Conservation (phyloP, 2,888 invertebrate species). For the Nudaria mundana region DNA sequence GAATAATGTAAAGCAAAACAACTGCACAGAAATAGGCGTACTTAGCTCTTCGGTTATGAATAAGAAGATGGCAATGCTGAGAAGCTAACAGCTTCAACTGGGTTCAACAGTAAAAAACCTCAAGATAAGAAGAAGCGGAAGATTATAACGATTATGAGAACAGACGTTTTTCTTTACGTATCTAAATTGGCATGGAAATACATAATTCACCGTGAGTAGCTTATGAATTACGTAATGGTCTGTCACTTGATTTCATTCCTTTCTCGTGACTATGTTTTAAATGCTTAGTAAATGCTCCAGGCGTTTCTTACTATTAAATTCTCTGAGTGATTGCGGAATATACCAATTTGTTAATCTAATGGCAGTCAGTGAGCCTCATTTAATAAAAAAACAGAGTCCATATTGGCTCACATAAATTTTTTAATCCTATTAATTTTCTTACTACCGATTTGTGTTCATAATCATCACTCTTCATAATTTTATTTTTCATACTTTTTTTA, state of each 20-base stretch:
- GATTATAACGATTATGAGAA: slow-evolving; percentile 1
- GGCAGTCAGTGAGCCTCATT: too few species aligned
- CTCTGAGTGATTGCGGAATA: not conserved
- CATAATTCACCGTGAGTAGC: slow-evolving; percentile 23
- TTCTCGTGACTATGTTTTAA: slow-evolving; percentile 35
- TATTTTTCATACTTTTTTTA: too few species aligned
- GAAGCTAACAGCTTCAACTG: not conserved
- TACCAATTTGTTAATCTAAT: not conserved
- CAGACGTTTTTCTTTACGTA: slow-evolving; percentile 7
- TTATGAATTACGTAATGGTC: slow-evolving; percentile 29
- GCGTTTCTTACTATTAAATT: not conserved
- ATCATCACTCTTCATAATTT: too few species aligned
- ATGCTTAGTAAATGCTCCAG: not conserved
- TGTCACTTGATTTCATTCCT: slow-evolving; percentile 41
- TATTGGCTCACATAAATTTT: too few species aligned
- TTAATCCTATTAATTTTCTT: too few species aligned
- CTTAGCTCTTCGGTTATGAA: too few species aligned
- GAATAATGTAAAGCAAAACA: too few species aligned
- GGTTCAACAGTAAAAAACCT: not conserved
- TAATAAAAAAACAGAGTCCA: too few species aligned
- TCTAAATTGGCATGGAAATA: slow-evolving; percentile 15
- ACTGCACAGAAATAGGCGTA: too few species aligned
- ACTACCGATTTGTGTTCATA: too few species aligned
- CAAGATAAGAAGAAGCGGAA: not conserved
- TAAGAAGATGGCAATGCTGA: too few species aligned